Conservation (phyloP, 2,113 vertebrate species). For the Ptilonorhynchus violaceus region DNA sequence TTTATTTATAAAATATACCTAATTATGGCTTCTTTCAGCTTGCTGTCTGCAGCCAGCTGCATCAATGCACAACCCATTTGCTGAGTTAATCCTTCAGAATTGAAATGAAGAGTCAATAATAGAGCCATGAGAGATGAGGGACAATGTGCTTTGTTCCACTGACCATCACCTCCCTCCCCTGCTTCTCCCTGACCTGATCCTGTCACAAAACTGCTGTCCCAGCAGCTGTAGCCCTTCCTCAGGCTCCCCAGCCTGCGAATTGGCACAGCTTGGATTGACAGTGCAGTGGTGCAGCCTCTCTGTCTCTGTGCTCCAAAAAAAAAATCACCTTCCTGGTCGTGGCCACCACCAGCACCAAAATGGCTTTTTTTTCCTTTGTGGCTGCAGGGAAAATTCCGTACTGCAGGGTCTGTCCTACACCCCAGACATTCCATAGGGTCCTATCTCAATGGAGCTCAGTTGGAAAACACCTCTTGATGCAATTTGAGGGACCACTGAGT, state of each 20-base stretch:
- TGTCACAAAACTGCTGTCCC: not conserved
- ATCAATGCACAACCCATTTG: not conserved
- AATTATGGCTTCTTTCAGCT: not conserved
- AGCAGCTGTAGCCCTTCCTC: not conserved
- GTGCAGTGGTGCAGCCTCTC: not conserved
- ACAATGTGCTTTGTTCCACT: not conserved
- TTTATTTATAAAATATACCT: not conserved
- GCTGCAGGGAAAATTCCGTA: not conserved
- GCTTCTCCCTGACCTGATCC: not conserved
- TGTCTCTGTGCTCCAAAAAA: accelerated
- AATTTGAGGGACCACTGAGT: not conserved
- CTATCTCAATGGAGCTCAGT: not conserved
- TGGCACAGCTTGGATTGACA: not conserved
- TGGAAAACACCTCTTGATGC: not conserved
- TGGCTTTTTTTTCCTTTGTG: not conserved
- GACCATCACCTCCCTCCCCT: not conserved
- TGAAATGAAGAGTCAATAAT: not conserved
- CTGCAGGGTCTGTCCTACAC: not conserved
- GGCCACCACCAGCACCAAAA: not conserved
- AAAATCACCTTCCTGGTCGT: accelerated
- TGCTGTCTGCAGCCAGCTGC: not conserved
- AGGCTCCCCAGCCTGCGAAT: not conserved
- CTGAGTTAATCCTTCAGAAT: not conserved
- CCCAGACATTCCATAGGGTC: not conserved
- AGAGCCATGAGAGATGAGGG: not conserved